Evolutionary conservation across 2,888 invertebrate species (phyloP).

Genomic region (Drosophila quinaria): DNA sequence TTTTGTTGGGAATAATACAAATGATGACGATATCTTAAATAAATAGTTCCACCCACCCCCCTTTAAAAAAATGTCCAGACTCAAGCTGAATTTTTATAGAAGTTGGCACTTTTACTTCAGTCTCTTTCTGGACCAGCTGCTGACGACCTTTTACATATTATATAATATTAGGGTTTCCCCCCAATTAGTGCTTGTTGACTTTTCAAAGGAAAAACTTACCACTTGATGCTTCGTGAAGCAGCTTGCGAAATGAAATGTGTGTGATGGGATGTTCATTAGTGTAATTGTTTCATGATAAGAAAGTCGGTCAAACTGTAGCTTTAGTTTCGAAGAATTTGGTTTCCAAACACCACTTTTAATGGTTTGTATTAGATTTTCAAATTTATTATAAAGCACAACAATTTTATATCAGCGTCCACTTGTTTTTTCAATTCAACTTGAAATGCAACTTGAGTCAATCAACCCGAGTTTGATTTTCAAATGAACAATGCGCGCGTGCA

Average conservation of each 20-base stretch:
- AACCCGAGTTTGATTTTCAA: conserved; percentile 33
- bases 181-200: conserved; percentile 4
- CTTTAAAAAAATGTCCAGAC: neutral
- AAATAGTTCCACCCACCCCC: conserved; percentile 26
- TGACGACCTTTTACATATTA: neutral
- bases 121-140: neutral
- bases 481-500: conserved; percentile 21
- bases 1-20: conserved; percentile 26
- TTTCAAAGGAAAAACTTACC: conserved; percentile 20
- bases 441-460: neutral
- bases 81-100: neutral
- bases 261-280: neutral
- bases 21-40: conserved; percentile 28
- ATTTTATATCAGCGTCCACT: neutral
- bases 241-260: neutral
- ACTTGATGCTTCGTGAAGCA: neutral
- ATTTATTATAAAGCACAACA: neutral
- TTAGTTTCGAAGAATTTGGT: neutral
- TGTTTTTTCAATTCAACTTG: neutral
- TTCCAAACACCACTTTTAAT: too few species aligned
- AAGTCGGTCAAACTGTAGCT: neutral
- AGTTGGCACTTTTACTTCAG: neutral
- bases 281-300: conserved; percentile 21
- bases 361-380: neutral
- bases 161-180: neutral